phyloP scores from a whole-genome alignment of 2,113 vertebrate genomes.

The Hydropotes inermis region DNA sequence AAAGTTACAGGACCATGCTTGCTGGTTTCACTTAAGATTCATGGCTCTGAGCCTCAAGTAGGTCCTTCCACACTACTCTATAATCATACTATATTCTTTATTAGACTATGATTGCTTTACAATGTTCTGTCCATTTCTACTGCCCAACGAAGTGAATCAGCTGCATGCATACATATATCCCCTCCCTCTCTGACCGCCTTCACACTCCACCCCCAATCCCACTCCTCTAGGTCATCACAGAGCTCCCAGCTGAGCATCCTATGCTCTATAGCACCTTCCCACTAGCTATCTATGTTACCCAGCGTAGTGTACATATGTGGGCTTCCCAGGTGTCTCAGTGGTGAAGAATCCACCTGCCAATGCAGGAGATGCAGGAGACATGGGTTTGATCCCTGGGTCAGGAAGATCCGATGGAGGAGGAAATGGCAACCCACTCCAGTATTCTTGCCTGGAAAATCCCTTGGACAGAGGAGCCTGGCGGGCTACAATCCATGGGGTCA shows the following conservation, averaged over 20 bases:
- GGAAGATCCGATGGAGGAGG: not conserved
- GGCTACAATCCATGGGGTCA: not conserved
- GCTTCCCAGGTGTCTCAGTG: accelerated
- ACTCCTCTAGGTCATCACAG: not conserved
- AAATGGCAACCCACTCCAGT: not conserved
- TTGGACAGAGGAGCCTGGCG: not conserved
- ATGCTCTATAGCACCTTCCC: no score
- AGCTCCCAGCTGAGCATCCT: no score
- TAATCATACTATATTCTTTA: not conserved
- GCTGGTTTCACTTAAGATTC: not conserved
- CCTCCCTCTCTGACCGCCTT: not conserved
- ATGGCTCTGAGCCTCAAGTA: not conserved
- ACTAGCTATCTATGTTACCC: no score
- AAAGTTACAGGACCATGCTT: not conserved
- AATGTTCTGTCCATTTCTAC: not conserved
- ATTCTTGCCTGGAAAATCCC: not conserved
- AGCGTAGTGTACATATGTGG: not conserved
- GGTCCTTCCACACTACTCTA: not conserved
- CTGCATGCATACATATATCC: not conserved
- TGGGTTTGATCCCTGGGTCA: not conserved
- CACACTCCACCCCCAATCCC: not conserved
- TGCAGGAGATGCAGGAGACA: not conserved
- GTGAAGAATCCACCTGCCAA: not conserved
- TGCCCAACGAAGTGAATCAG: not conserved
- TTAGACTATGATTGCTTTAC: not conserved